Base-by-base conservation (phyloP, 2,888 invertebrate genomes). In the Phragmatobia fuliginosa region DNA sequence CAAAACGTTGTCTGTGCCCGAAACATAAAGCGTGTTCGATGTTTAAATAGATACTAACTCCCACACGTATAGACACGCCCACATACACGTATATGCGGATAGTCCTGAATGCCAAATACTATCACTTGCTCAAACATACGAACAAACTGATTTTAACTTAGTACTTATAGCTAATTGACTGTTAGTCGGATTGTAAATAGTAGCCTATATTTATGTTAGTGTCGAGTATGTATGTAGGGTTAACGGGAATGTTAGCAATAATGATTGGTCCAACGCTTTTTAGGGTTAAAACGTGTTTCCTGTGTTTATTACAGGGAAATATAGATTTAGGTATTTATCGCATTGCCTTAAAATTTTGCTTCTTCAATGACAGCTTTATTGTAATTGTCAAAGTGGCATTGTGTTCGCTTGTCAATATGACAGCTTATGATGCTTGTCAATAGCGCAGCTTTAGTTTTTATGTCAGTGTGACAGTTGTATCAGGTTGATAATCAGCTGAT, bases 171-270 rank as follows among this genome's bases (percentile, higher is more conserved):
- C 86, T 88, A 89, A 90, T 87, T 90, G 91, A 93, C 91, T 92
- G 89, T 90, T 91, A 94, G 93, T 91, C 91, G 88, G 85, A 76
- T 84, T 94, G 94, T 94, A 94, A 91, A 94, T 94, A 94, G 88
- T 94, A 94, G 94, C 82, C 84, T 90, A 86, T 94, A 93, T 94
- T 92, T 93, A 93, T 92, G 58, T 76, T 82, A 85, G 83, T 87
- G 82, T 82, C 76, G 77, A 86, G 90, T 80, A 87, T 90, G 89
- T 88, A 82, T 77, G 73, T 91, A 91, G 88, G 92, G 91, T 89
- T 87, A 85, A 82, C 85, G 90, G 93, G 92, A 88, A 90, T 93
- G 93, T 93, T 94, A 94, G 93, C 92, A 92, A 90, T 92, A 87
- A 92, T 93, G 91, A 92, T 89, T 91, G 90, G 93, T 93, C 93